A percentile compares a stretch with the other conserved stretches of the same genome.
Conservation (phyloP, 2,888 invertebrate species). For the Drosophila anceps region DNA sequence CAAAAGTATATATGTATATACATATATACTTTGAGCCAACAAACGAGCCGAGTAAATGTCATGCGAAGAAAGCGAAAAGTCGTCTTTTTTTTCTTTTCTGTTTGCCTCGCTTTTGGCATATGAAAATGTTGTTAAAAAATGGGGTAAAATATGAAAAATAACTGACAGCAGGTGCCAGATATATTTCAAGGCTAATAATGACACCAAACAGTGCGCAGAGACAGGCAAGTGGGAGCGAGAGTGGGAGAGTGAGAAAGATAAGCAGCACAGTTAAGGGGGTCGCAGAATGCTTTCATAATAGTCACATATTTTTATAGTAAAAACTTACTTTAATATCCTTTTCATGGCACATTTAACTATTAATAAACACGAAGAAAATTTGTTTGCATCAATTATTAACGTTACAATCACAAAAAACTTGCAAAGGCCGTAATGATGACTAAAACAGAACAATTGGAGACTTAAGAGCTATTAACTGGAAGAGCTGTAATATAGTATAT, state of each 20-base stretch:
- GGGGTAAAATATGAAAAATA: constrained; percentile 19
- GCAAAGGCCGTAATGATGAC: no score
- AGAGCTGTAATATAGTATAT: no score
- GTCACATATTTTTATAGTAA: neutral
- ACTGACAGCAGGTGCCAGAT: neutral
- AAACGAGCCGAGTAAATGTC: constrained; percentile 40
- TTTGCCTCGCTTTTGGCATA: constrained; percentile 3
- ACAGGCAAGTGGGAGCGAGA: neutral
- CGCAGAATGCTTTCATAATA: neutral
- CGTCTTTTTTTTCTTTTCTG: neutral
- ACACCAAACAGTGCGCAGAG: neutral
- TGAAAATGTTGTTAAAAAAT: constrained; percentile 22
- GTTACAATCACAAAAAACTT: no score
- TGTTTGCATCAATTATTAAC: neutral
- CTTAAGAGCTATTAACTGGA: no score
- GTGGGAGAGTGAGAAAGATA: neutral
- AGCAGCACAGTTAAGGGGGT: neutral
- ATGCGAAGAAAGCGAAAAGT: constrained; percentile 46
- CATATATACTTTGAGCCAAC: constrained; percentile 23
- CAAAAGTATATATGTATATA: constrained; percentile 14
- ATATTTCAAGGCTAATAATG: constrained; percentile 18
- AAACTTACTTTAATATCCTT: neutral
- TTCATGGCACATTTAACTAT: neutral
- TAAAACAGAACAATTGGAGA: no score
- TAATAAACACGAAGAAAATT: neutral